Conservation (phyloP, 30 jellyfish, hydroid and myxozoan species). For the Turritopsis rubra region DNA sequence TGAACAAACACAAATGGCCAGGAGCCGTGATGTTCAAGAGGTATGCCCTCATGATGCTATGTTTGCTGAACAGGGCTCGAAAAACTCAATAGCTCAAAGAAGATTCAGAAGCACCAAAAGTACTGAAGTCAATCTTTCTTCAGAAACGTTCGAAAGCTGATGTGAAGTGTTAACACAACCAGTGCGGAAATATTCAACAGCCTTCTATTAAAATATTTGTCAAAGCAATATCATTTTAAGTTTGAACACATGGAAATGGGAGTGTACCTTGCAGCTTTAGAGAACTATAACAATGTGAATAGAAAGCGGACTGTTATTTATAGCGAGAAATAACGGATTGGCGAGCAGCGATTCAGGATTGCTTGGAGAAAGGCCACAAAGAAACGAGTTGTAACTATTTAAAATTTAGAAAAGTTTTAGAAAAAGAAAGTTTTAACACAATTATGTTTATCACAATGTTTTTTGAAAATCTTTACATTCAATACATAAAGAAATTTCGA, state of each 20-base stretch:
- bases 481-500: not conserved
- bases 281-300: not conserved
- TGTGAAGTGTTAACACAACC: not conserved
- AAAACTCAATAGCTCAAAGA: not conserved
- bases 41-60: no score
- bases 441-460: not conserved
- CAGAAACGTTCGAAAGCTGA: not conserved
- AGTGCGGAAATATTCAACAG: not conserved
- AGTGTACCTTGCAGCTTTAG: not conserved
- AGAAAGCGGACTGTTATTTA: not conserved
- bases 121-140: not conserved
- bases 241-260: not conserved
- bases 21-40: not conserved
- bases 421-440: not conserved
- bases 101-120: not conserved
- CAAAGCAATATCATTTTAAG: not conserved
- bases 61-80: not conserved
- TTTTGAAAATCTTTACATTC: not conserved
- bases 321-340: not conserved
- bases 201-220: not conserved
- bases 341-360: not conserved
- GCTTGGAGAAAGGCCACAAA: not conserved
- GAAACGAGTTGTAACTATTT: not conserved
- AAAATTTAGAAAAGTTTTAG: no score
- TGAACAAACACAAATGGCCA: constrained; percentile 7